Conservation (phyloP, 1,140 invertebrate species). For the Vanessa tameamea region DNA sequence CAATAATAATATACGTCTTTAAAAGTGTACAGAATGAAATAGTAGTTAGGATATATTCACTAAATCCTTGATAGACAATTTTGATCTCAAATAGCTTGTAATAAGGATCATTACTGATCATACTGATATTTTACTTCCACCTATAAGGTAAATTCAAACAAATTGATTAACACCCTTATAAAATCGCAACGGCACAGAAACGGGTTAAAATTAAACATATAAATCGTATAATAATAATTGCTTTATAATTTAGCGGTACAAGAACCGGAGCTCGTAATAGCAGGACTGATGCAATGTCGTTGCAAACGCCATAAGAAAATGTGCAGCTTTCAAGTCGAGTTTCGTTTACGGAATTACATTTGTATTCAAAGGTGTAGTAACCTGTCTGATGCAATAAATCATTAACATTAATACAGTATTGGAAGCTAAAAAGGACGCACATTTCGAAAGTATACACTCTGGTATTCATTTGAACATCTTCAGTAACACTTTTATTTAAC, state of each 20-base stretch:
- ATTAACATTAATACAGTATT: not conserved
- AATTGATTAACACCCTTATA: not conserved
- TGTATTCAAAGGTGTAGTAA: constrained; percentile 15
- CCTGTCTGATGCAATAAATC: constrained; percentile 24
- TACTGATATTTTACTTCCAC: too few relatives aligned
- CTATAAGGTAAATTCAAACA: too few relatives aligned
- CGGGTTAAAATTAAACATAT: constrained; percentile 5
- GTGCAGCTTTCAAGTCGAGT: constrained; percentile 20
- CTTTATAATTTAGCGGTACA: constrained; percentile 23
- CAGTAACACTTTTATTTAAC: too few relatives aligned
- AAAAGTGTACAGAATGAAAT: too few relatives aligned
- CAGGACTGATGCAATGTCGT: constrained; percentile 49
- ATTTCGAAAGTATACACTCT: not conserved
- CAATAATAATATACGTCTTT: too few relatives aligned
- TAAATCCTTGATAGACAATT: too few relatives aligned
- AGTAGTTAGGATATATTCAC: too few relatives aligned
- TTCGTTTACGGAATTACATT: constrained; percentile 11
- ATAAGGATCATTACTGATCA: too few relatives aligned
- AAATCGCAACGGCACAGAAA: not conserved
- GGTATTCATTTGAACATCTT: too few relatives aligned
- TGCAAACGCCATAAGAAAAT: constrained; percentile 35
- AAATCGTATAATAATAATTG: constrained; percentile 27
- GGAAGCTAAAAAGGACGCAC: not conserved
- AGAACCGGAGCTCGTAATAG: constrained; percentile 19
- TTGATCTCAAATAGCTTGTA: too few relatives aligned